Evolutionary conservation across 2,888 invertebrate genomes (phyloP).

Genomic region (Cotesia congregata): DNA sequence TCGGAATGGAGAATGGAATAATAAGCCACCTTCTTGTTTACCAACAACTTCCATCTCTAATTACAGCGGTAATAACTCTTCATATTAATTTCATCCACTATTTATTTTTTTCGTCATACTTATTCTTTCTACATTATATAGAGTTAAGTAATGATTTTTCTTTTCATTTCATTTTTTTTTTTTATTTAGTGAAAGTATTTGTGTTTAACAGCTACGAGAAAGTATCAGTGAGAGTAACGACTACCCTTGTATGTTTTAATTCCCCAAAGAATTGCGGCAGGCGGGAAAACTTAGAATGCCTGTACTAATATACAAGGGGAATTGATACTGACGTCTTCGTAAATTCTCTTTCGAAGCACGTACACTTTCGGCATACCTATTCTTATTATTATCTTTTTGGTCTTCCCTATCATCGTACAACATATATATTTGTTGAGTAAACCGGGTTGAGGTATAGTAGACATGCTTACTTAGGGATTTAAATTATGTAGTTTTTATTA

Average conservation of each 20-base stretch:
- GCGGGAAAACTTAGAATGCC: conserved; percentile 46
- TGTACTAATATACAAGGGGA: conserved; percentile 44
- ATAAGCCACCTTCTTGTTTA: conserved; percentile 84
- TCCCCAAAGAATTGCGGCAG: conserved; percentile 49
- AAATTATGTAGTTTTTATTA: background rate
- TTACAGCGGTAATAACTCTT: conserved; percentile 78
- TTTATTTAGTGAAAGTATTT: conserved; percentile 18
- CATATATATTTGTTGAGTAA: background rate
- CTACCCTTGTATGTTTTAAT: conserved; percentile 32
- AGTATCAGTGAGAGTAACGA: conserved; percentile 28
- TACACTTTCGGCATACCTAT: conserved; percentile 48
- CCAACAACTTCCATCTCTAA: conserved; percentile 90
- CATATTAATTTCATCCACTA: background rate
- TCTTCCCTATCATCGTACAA: conserved; percentile 11
- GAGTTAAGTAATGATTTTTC: background rate
- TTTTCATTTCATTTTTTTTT: conserved; percentile 8
- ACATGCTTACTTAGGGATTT: background rate
- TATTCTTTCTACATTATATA: background rate
- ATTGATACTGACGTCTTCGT: conserved; percentile 46
- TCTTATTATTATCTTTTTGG: conserved; percentile 11
- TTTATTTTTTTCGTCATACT: conserved; percentile 35
- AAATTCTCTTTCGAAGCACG: conserved; percentile 58
- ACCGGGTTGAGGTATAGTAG: background rate
- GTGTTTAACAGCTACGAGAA: conserved; percentile 26
- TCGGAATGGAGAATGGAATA: conserved; percentile 86